A percentile compares a stretch with the other conserved stretches of the same genome.
Evolutionary conservation across 2,888 invertebrate genomes (phyloP).

Genomic region (Drosophila helvetica): DNA sequence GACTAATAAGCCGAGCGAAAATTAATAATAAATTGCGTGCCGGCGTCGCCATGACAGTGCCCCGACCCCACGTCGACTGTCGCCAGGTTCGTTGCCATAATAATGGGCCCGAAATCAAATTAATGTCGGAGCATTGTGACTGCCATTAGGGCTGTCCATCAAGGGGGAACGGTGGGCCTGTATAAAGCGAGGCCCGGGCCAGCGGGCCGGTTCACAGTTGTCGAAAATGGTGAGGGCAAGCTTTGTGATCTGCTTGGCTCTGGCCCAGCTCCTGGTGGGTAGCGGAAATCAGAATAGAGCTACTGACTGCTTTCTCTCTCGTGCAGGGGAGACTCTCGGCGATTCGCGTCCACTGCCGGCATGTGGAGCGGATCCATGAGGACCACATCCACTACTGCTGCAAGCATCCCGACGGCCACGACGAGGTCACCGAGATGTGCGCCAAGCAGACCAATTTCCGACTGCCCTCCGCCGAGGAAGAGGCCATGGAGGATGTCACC

Average conservation of each 20-base stretch:
- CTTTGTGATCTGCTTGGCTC: conserved; percentile 18
- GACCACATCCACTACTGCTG: conserved; percentile 75
- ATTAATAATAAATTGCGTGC: conserved; percentile 35
- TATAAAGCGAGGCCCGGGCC: conserved; percentile 43
- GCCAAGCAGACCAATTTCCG: conserved; percentile 62
- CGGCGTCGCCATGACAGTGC: conserved; percentile 50
- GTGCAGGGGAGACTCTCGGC: conserved; percentile 6
- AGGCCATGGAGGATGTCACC: conserved; percentile 63
- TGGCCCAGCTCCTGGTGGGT: conserved; percentile 13
- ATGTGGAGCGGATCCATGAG: conserved; percentile 66
- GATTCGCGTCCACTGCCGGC: conserved; percentile 48
- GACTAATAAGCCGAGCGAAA: conserved; percentile 54
- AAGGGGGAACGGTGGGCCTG: conserved; percentile 34
- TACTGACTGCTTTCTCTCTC: too few relatives aligned
- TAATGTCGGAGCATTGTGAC: conserved; percentile 52
- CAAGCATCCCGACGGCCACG: conserved; percentile 74
- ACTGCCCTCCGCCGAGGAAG: conserved; percentile 62
- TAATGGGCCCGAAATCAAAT: conserved; percentile 52
- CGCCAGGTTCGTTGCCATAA: conserved; percentile 49
- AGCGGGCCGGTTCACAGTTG: conserved; percentile 6
- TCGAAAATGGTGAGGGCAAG: conserved; percentile 41
- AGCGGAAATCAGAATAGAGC: background rate
- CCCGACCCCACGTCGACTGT: conserved; percentile 10
- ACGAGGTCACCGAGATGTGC: conserved; percentile 63
- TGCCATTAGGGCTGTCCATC: conserved; percentile 55